phyloP scores from a whole-genome alignment of 2,113 vertebrate species.

The Neotoma lepida region DNA sequence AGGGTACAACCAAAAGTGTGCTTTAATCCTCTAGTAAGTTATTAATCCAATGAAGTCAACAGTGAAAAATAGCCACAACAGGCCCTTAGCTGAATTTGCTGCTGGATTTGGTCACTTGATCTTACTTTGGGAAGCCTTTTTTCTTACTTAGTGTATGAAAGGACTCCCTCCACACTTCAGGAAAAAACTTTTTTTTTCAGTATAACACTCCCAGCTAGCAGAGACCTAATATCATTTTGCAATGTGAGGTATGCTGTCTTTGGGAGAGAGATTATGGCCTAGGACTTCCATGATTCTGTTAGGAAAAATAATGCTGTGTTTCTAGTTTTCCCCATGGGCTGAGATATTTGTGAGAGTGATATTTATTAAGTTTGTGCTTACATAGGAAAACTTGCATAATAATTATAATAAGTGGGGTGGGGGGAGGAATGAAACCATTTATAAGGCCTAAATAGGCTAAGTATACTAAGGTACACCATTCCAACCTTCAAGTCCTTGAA shows the following conservation, averaged over 20 bases:
- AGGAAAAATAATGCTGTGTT: constrained; percentile 2
- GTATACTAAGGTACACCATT: neutral
- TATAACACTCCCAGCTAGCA: neutral
- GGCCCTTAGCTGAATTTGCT: neutral
- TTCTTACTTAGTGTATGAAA: neutral
- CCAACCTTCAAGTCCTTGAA: neutral
- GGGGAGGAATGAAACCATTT: neutral
- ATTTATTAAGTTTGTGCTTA: neutral
- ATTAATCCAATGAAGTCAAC: neutral
- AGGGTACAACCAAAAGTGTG: neutral
- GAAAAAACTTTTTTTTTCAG: neutral
- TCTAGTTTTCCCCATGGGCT: neutral
- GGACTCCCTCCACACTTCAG: neutral
- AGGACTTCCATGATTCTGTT: neutral
- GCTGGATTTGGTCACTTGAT: neutral
- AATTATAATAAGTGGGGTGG: neutral
- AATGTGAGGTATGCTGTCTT: accelerated
- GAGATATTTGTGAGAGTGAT: neutral
- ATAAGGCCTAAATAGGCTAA: neutral
- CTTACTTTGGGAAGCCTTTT: neutral
- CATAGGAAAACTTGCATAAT: neutral
- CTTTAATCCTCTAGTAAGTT: neutral
- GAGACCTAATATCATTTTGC: neutral
- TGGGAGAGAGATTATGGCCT: neutral
- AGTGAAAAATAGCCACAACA: neutral